Percentiles rank a stretch among this genome's conserved stretches.
Conservation (phyloP, 2,113 vertebrate species). For the Urocitellus parryii region DNA sequence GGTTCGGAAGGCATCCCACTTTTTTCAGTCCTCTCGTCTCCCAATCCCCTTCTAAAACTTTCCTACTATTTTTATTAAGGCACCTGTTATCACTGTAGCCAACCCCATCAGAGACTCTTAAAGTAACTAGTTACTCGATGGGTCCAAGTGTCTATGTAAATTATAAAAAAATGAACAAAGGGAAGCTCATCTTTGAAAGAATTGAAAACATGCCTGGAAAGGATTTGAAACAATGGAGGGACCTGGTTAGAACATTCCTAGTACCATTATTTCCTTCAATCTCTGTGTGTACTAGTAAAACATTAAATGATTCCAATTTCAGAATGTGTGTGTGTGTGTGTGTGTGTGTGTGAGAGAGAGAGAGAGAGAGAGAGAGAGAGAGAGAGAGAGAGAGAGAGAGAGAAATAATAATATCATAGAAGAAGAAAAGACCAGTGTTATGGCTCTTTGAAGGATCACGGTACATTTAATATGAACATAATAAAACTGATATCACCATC, state of each 20-base stretch:
- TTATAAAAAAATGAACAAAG: background rate
- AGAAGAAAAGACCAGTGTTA: background rate
- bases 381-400: no score
- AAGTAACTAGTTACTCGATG: background rate
- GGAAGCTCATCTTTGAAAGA: background rate
- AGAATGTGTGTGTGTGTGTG: background rate
- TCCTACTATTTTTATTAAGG: background rate
- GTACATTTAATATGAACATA: background rate
- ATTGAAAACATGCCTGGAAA: background rate
- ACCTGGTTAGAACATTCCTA: background rate
- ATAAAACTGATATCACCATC: background rate
- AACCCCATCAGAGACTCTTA: background rate
- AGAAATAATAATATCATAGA: background rate
- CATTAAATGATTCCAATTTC: background rate
- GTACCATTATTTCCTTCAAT: background rate
- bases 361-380: no score
- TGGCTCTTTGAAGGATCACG: background rate
- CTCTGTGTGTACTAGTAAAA: background rate
- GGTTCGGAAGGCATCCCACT: fast-evolving
- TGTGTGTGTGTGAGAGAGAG: background rate
- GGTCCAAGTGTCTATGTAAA: background rate
- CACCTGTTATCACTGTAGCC: background rate
- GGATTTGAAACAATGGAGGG: background rate
- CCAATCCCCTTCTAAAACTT: background rate
- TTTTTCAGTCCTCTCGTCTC: background rate